Evolutionary conservation across 2,113 vertebrate species (phyloP), one percentile per base, ranked within the genome.

Genomic region (Clarias batrachus): DNA sequence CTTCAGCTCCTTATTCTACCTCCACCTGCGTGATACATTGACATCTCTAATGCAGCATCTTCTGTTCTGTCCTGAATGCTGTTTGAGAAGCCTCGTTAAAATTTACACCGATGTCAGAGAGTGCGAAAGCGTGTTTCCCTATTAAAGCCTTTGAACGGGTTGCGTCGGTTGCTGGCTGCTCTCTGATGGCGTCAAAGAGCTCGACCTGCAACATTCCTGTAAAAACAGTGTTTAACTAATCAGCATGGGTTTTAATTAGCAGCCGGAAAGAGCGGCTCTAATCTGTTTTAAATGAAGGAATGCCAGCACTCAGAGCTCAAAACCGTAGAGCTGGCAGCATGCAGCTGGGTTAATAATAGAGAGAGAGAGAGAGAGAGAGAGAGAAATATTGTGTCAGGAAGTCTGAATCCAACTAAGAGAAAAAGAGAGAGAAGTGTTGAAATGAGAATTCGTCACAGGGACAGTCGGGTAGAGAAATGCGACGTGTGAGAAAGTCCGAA

Each of bases 271-370:
- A 12, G 59, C 33, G 23, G 11, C 82, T 77, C 54, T 90, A 91
- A 91, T 91, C 85, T 85, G 82, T 74, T 78, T 84, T 84, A 89
- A 86, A 90, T 86, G 76, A 91, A 91, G 79, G 85, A 88, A 82
- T 85, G 83, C 37, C 70, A 21, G 52, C 48, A 25, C 84, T 85
- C 63, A 56, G n/a, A 86, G 83, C 76, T 76, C 30, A 63, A 59
- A 48, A 25, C 37, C 9, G 23, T 74, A 23, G 21, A 74, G 41
- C 71, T 52, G 54, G 56, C 86, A 83, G 68, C 80, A 60, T 68
- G 59, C 52, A 77, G 37, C 54, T 77, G 68, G 33, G 79, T 81
- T 62, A 81, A 59, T 83, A 73, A 87, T 30, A 70, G 7, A 71
- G 27, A 16, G 27, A 16, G 27, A 16, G 66, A 30, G 66, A n/a